Base-by-base conservation (phyloP, 2,888 invertebrate genomes). In the Caradrina kadenii region DNA sequence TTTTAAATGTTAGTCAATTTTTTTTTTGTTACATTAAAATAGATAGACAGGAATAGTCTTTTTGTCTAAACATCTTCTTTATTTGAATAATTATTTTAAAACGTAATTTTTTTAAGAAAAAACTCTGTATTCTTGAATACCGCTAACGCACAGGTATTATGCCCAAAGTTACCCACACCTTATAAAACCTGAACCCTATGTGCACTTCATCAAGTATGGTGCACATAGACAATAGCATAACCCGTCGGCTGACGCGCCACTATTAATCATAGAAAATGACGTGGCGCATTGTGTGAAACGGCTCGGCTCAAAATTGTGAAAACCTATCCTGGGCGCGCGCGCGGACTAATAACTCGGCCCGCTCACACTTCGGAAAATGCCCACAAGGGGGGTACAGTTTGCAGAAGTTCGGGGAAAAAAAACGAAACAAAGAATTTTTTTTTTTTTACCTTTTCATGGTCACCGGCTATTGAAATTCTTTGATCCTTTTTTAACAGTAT, bases 231-330 rank as follows among this genome's bases (percentile, higher is more conserved):
- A 75, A 79, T 61, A 72, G 76, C 71, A 65, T 73, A 80, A 64
- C 58, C 82, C 86, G 87, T 88, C 89, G 89, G 55, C 74, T 71
- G 73, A 56, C 82, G 70, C 90, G 89, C 86, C 89, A 84, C 93
- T 92, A 95, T 95, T 94, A 95, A 95, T 95, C 95, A 95, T 94
- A 93, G 93, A 93, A 93, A 94, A 94, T 95, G 94, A 94, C 93
- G 89, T 85, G 84, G 87, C 85, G 89, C 91, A 93, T 94, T 94
- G 94, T 93, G 90, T 88, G 90, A 90, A 89, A 89, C 89, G 82
- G 88, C 83, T 88, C 87, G 83, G 91, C 90, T 93, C 94, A 95
- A 95, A 95, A 95, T 94, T 95, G 94, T 95, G 95, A 95, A 95
- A 95, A 95, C 95, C 95, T 95, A 93, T 91, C 92, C 92, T 88